Evolutionary conservation across 2,888 invertebrate species (phyloP).

Genomic region (Tiliacea aurago): DNA sequence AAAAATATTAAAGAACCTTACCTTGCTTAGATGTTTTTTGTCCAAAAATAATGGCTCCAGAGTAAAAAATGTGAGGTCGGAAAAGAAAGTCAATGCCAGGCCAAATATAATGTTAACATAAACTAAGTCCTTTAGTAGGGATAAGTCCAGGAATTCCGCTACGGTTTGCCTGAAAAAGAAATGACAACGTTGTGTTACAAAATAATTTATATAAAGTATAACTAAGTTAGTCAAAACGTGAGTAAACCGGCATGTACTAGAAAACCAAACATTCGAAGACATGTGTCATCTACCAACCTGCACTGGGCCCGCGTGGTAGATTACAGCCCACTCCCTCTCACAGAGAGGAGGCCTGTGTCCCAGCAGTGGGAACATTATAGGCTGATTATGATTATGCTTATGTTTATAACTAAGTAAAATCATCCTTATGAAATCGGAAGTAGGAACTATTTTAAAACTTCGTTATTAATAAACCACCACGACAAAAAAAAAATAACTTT

Average conservation of each 20-base stretch:
- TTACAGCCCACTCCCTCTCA: no score
- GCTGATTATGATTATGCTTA: no score
- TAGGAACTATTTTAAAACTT: no score
- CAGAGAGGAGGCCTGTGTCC: no score
- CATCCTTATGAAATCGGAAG: neutral
- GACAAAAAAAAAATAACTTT: no score
- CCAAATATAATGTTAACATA: slow-evolving; percentile 93
- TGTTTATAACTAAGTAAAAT: no score
- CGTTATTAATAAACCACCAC: no score
- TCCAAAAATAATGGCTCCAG: slow-evolving; percentile 92
- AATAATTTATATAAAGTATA: neutral
- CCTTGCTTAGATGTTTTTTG: slow-evolving; percentile 87
- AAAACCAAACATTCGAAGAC: no score
- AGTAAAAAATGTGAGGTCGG: slow-evolving; percentile 93
- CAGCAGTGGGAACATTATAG: no score
- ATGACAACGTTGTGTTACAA: neutral
- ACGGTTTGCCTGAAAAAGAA: slow-evolving; percentile 86
- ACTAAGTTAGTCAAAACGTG: neutral
- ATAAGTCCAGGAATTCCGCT: slow-evolving; percentile 91
- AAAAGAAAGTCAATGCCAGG: slow-evolving; percentile 92
- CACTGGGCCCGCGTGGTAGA: no score
- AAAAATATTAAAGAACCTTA: slow-evolving; percentile 67
- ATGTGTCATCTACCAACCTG: neutral
- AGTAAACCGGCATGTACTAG: neutral
- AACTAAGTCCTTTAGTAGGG: slow-evolving; percentile 91